Base-by-base conservation (phyloP, 2,888 invertebrate species). In the Therioaphis trifolii region DNA sequence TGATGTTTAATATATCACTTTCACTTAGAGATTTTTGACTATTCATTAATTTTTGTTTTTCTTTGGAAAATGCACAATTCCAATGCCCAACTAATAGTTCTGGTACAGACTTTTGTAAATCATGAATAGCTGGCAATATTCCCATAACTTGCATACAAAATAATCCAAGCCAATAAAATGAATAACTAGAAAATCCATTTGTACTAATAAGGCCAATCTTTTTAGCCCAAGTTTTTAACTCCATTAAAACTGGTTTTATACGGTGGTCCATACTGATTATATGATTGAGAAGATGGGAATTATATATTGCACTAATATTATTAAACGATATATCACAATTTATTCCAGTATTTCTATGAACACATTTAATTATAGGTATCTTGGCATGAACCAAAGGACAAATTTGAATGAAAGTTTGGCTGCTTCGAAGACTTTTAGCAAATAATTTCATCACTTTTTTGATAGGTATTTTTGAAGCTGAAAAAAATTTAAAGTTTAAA, bases 261-360 rank as follows among this genome's bases (percentile, higher is more conserved):
- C 72, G 71, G 24, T n/a, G 18, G 24, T 82, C 71, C 24, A 82
- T 55, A 63, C 18, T 72, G 21, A 82, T 49, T 35, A 72, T 49
- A 18, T 72, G 14, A 40, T 82, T 74, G 1, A 82, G 49, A 46
- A 82, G 61, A 49, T 63, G 46, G 46, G 80, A 72, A 2, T 82
- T 82, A 49, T 74, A 18, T 35, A 82, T 61, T 49, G 80, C 49
- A 52, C 61, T 61, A 5, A 74, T 63, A 63, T 82, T 82, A 63
- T 82, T 82, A 49, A 82, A 82, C 40, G 80, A 82, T 63, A 82
- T 55, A 63, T 82, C 80, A 82, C 80, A 82, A 49, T 82, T 24
- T 72, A 82, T 61, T 24, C 72, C 35, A n/a, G 61, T 82, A 21
- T 49, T 43, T 72, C 11, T 52, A 82, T 72, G 72, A 72, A 52